Base-by-base conservation (phyloP, 2,888 invertebrate species). In the Sarcophaga variegata region DNA sequence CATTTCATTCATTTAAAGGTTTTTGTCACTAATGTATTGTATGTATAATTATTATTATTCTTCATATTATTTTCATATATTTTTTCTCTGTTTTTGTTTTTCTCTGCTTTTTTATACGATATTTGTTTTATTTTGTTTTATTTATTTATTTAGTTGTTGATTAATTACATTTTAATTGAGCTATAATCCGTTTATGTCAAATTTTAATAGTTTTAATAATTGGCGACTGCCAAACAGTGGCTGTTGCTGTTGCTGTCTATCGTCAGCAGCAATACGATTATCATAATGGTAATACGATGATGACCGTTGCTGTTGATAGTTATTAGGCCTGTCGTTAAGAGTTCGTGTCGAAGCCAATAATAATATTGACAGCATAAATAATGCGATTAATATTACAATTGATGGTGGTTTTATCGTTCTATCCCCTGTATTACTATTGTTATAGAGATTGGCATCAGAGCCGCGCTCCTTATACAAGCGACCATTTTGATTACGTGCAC, bases 401-500 rank as follows among this genome's bases (percentile, higher is more conserved):
- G 82, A 81, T 72, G 84, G 79, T 81, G 70, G 85, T 78, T 83
- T 49, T 69, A 83, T 79, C 27, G 47, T 85, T 71, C 54, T 69
- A 63, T 71, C 76, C 59, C 76, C 87, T 76, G 76, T 77, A 60
- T 81, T 85, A 77, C 88, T 82, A 37, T 90, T 89, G 71, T 89
- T 92, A 71, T 89, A 90, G 25, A 90, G 82, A 60, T 89, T 91
- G 59, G 90, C 80, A 69, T 92, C 92, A 76, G 90, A 89, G 85
- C 89, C 89, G 27, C 92, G 92, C 66, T 93, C 92, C 85, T 93
- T 93, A 86, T 93, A 93, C 5, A 93, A 90, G 37, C 93, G 91
- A 1, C 93, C 93, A 87, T 93, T 93, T 89, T 92, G 93, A 90
- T 93, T 93, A 83, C 93, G 91, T 70, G 91, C 89, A 75, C 92